These are phyloP conservation scores for Sphaeridia pumilis DNA, from an alignment of 2,888 invertebrate genomes.

Conservation along the genomic window DNA sequence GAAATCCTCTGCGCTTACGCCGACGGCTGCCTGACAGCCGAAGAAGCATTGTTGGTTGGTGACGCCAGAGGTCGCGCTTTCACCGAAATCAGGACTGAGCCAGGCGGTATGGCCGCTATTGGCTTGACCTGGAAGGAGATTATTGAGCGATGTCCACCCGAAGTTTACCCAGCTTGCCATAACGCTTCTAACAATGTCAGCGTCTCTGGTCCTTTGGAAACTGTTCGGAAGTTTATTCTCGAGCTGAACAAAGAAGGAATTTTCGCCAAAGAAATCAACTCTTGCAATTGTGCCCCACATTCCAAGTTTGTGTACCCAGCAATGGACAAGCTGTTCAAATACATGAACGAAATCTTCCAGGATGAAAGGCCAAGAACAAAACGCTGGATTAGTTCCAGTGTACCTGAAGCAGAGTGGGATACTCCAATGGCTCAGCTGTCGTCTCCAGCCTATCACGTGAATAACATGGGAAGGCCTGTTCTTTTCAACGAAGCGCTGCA, in stretches of 20 bases:
- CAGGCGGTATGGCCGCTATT: slow-evolving; percentile 43
- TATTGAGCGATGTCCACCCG: slow-evolving; percentile 58
- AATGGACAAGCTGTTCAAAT: neutral
- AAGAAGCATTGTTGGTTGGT: slow-evolving; percentile 73
- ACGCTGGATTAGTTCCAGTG: slow-evolving; percentile 77
- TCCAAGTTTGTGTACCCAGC: slow-evolving; percentile 3
- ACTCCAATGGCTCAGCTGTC: slow-evolving; percentile 51
- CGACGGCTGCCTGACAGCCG: slow-evolving; percentile 84
- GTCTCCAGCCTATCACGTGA: slow-evolving; percentile 79
- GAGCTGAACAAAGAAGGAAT: slow-evolving; percentile 57
- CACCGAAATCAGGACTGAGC: slow-evolving; percentile 36
- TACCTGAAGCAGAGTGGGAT: slow-evolving; percentile 61
- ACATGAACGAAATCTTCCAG: slow-evolving; percentile 8
- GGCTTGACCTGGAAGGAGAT: slow-evolving; percentile 49
- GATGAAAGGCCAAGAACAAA: slow-evolving; percentile 46
- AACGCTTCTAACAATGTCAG: slow-evolving; percentile 89
- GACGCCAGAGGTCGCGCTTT: slow-evolving; percentile 39
- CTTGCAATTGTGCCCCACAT: slow-evolving; percentile 81
- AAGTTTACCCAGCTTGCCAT: slow-evolving; percentile 79
- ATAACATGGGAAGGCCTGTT: slow-evolving; percentile 63
- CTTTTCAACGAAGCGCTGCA: slow-evolving; percentile 51
- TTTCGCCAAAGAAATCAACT: slow-evolving; percentile 72
- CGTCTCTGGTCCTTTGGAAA: slow-evolving; percentile 69
- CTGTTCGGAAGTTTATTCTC: slow-evolving; percentile 56
- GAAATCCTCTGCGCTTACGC: slow-evolving; percentile 92